Evolutionary conservation across 2,797 vertebrate species (phyloP).

Genomic region (Xyrichtys novacula): DNA sequence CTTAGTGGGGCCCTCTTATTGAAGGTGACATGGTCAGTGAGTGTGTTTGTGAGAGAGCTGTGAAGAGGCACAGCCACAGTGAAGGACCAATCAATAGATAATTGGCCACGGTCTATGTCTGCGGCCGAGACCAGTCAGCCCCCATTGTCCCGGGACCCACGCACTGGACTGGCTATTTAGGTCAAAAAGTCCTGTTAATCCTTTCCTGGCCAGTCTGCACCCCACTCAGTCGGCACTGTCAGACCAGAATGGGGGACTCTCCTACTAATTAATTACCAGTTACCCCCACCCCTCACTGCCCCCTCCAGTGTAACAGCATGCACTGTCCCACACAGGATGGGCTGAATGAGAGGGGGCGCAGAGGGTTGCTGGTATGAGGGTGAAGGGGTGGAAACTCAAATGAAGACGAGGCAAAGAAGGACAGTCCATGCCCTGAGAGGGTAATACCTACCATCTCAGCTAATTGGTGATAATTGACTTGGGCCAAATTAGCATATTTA

Average conservation of each 20-base stretch:
- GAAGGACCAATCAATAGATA: conserved; percentile 92
- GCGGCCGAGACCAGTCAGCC: conserved; percentile 85
- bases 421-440: conserved; percentile 75
- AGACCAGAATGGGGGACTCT: conserved; percentile 75
- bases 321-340: conserved; percentile 61
- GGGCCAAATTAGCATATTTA: conserved; percentile 83
- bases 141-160: conserved; percentile 78
- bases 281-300: conserved; percentile 75
- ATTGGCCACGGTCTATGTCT: conserved; percentile 88
- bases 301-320: conserved; percentile 59
- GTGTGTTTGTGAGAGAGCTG: conserved; percentile 80
- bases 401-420: conserved; percentile 78
- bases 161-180: conserved; percentile 90
- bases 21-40: conserved; percentile 86
- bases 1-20: conserved; percentile 63
- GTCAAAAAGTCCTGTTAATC: conserved; percentile 89
- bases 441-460: conserved; percentile 74
- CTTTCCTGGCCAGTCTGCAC: conserved; percentile 59
- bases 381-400: conserved; percentile 70
- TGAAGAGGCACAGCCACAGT: conserved; percentile 86
- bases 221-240: conserved; percentile 72
- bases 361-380: conserved; percentile 63
- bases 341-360: not conserved
- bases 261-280: conserved; percentile 91
- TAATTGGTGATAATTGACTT: conserved; percentile 85